phyloP scores from a whole-genome alignment of 2,113 vertebrate genomes.

The Cyprinodon variegatus region DNA sequence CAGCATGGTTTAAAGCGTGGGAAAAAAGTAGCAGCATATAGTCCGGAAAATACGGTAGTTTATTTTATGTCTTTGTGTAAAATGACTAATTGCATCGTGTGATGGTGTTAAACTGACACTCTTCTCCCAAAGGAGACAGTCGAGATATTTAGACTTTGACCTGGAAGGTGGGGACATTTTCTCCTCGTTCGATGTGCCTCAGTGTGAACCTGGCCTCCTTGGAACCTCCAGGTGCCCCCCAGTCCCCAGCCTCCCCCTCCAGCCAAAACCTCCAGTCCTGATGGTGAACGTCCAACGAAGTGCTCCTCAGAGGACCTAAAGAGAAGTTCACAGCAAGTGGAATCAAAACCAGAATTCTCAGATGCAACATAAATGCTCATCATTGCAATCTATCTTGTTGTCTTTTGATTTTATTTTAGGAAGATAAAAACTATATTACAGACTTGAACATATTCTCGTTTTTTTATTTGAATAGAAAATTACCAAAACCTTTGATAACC shows the following conservation, averaged over 20 bases:
- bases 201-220: slow-evolving; percentile 69
- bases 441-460: neutral
- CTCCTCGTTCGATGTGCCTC: slow-evolving; percentile 44
- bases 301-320: slow-evolving; percentile 64
- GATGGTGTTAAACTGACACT: no score
- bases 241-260: slow-evolving; percentile 60
- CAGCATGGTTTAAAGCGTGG: no score
- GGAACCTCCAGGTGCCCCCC: slow-evolving; percentile 53
- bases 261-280: slow-evolving; percentile 39
- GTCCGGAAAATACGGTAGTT: no score
- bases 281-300: slow-evolving; percentile 43
- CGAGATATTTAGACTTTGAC: slow-evolving; percentile 23
- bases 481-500: neutral
- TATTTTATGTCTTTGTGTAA: no score
- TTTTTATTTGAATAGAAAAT: neutral
- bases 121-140: no score
- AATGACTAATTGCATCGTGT: no score
- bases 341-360: neutral
- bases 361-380: neutral
- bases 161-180: slow-evolving; percentile 58
- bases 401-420: neutral
- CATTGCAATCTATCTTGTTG: neutral
- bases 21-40: no score
- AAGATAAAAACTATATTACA: neutral
- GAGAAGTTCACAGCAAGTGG: neutral